These are phyloP conservation scores for Hylia prasina DNA, from an alignment of 2,113 vertebrate genomes.

Conservation along the genomic window DNA sequence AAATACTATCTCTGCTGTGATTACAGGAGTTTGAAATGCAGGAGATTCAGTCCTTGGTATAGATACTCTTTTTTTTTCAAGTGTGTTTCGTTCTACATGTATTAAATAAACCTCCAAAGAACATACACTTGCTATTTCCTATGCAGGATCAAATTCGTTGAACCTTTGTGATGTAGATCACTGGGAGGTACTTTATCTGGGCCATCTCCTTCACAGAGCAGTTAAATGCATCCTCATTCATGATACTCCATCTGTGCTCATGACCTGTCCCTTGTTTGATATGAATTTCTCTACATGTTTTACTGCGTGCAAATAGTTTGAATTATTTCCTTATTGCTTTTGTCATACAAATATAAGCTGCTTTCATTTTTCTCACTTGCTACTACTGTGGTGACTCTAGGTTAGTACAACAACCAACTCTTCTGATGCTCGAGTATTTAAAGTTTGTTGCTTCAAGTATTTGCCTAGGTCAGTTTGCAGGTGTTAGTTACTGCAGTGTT, in stretches of 20 bases:
- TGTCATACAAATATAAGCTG: background rate
- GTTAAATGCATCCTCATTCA: background rate
- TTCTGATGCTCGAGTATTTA: background rate
- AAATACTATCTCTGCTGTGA: background rate
- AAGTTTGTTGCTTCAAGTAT: background rate
- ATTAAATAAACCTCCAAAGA: background rate
- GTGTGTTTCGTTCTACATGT: background rate
- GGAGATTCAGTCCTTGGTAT: background rate
- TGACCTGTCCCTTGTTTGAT: background rate
- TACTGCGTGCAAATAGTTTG: background rate
- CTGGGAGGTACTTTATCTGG: background rate
- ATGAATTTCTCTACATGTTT: background rate
- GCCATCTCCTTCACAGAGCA: background rate
- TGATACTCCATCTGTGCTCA: background rate
- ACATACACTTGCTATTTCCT: background rate
- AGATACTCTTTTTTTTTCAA: background rate
- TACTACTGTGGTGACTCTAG: accelerated
- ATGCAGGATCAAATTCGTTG: background rate
- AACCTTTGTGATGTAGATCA: background rate
- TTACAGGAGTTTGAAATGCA: background rate
- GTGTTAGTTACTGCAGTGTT: background rate
- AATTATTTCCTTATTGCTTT: background rate
- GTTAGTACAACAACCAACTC: background rate
- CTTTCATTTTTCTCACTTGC: background rate
- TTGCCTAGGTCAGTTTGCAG: background rate